These are phyloP conservation scores for Colistium nudipinnis DNA, from an alignment of 2,113 vertebrate species.

Conservation along the genomic window DNA sequence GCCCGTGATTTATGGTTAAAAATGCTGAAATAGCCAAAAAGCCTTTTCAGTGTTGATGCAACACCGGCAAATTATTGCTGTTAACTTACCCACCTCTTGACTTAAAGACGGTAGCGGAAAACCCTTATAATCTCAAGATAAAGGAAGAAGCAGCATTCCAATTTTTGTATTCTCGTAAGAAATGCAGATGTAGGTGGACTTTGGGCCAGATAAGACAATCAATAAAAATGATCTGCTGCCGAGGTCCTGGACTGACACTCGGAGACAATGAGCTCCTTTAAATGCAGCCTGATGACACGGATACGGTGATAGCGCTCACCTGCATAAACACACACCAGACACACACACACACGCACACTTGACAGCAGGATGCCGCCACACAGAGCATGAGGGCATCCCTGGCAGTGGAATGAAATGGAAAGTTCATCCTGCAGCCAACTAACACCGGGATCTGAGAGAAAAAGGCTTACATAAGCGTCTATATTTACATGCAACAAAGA, in stretches of 20 bases:
- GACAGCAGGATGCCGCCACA: slow-evolving; percentile 42
- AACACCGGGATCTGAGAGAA: slow-evolving; percentile 13
- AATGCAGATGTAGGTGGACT: not conserved
- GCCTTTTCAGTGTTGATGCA: no score
- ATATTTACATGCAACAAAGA: slow-evolving; percentile 19
- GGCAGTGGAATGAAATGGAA: slow-evolving; percentile 43
- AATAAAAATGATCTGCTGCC: slow-evolving; percentile 9
- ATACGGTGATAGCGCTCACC: slow-evolving; percentile 1
- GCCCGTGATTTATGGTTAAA: slow-evolving; percentile 1
- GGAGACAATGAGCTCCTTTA: slow-evolving; percentile 24
- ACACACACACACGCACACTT: slow-evolving; percentile 5
- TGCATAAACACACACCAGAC: slow-evolving; percentile 13
- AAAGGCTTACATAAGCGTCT: slow-evolving; percentile 41
- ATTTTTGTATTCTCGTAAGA: not conserved
- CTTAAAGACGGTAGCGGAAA: slow-evolving; percentile 7
- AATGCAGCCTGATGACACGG: slow-evolving; percentile 35
- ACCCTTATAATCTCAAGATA: slow-evolving; percentile 21
- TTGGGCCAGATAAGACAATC: slow-evolving; percentile 12
- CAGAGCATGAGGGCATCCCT: slow-evolving; percentile 58
- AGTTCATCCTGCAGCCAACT: slow-evolving; percentile 53
- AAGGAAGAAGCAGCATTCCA: slow-evolving; percentile 10
- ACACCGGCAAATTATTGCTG: no score
- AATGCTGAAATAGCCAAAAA: not conserved
- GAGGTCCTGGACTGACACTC: not conserved
- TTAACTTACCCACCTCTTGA: not conserved